Percentiles rank a stretch among this genome's conserved stretches.
phyloP scores from a whole-genome alignment of 2,113 vertebrate genomes.

The Varanus komodoensis region DNA sequence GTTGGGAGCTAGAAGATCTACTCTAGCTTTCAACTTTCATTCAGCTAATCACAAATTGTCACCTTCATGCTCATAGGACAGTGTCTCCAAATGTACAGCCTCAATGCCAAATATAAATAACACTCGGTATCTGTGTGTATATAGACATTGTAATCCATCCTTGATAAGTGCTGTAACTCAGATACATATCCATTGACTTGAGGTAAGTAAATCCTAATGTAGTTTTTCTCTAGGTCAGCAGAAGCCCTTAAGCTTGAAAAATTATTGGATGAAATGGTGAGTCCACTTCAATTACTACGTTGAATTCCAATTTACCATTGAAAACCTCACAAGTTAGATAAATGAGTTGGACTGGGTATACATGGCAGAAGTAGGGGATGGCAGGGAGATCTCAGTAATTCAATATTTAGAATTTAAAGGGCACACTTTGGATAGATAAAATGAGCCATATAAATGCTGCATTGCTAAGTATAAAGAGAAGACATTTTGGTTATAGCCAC shows the following conservation, averaged over 20 bases:
- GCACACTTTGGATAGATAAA: not conserved
- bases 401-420: not conserved
- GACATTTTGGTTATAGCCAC: not conserved
- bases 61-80: not conserved
- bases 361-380: not conserved
- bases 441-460: not conserved
- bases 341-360: not conserved
- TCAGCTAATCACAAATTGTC: constrained; percentile 4
- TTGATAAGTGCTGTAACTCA: constrained; percentile 28
- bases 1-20: not conserved
- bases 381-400: too few relatives aligned
- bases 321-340: not conserved
- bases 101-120: not conserved
- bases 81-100: not conserved
- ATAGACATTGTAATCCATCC: not conserved
- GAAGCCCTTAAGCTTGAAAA: not conserved
- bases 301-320: not conserved
- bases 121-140: not conserved
- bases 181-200: not conserved
- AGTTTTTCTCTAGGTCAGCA: constrained; percentile 20
- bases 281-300: not conserved
- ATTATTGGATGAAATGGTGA: not conserved
- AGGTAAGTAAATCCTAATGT: not conserved
- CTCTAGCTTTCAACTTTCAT: not conserved
- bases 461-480: not conserved